Percentiles rank a stretch among this genome's conserved stretches.
Evolutionary conservation across 2,888 invertebrate species (phyloP).

Genomic region (Epinotia bilunana): DNA sequence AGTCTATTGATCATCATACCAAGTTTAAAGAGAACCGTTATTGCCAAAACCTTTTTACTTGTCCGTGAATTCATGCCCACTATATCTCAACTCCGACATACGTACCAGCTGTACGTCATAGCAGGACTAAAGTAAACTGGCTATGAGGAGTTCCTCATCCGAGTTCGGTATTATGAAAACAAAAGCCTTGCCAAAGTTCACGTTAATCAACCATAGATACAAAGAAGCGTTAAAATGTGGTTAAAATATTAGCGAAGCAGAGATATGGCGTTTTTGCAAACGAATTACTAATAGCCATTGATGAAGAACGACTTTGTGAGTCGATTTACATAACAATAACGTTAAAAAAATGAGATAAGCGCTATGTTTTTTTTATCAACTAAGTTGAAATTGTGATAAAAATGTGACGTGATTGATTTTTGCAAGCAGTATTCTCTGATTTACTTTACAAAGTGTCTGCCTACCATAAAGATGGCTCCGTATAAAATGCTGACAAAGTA

Average conservation of each 20-base stretch:
- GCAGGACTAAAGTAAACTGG: not conserved
- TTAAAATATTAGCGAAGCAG: constrained; percentile 35
- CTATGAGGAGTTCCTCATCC: too few relatives aligned
- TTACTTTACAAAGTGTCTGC: too few relatives aligned
- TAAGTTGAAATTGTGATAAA: not conserved
- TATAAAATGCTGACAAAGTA: not conserved
- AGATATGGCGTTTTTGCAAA: constrained; percentile 33
- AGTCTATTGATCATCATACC: constrained; percentile 58
- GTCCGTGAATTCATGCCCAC: not conserved
- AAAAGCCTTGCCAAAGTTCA: constrained; percentile 18
- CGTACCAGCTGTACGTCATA: not conserved
- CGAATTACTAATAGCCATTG: constrained; percentile 17
- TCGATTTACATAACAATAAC: constrained; percentile 26
- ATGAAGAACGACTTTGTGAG: constrained; percentile 11
- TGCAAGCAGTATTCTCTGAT: not conserved
- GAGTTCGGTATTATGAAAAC: not conserved
- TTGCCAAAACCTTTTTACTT: constrained; percentile 2
- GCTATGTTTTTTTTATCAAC: not conserved
- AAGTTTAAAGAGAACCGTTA: constrained; percentile 54
- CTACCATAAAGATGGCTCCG: too few relatives aligned
- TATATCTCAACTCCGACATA: not conserved
- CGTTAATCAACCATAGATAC: constrained; percentile 16
- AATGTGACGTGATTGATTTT: not conserved
- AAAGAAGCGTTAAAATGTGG: constrained; percentile 33
- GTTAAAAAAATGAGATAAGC: not conserved